Conservation (phyloP, 2,888 invertebrate genomes). For the Anaspis maculata region DNA sequence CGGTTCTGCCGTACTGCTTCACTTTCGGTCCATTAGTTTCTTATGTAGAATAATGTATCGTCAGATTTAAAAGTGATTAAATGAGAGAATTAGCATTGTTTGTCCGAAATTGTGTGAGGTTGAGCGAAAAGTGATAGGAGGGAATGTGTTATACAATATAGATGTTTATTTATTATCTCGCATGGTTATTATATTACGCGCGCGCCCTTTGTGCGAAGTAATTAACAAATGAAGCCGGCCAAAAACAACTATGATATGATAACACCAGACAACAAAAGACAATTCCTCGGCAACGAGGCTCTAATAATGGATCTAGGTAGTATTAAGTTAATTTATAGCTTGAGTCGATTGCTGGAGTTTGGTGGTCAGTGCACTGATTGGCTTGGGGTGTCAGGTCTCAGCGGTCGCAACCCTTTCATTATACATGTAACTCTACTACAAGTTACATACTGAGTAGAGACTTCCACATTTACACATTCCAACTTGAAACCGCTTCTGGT, state of each 20-base stretch:
- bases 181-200: too few relatives aligned
- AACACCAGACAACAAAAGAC: too few relatives aligned
- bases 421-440: conserved; percentile 15
- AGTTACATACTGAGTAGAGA: conserved; percentile 8
- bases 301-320: conserved; percentile 26
- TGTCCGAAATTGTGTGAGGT: too few relatives aligned
- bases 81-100: too few relatives aligned
- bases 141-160: too few relatives aligned
- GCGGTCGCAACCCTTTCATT: conserved; percentile 19
- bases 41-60: too few relatives aligned
- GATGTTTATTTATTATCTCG: too few relatives aligned
- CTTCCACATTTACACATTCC: conserved; percentile 4
- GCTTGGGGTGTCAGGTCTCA: conserved; percentile 19
- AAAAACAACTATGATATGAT: conserved; percentile 23
- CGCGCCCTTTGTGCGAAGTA: conserved; percentile 12
- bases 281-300: conserved; percentile 7
- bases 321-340: conserved; percentile 29
- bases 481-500: conserved; percentile 7
- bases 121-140: too few relatives aligned
- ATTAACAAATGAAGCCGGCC: conserved; percentile 21
- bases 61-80: too few relatives aligned
- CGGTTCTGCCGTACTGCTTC: too few relatives aligned
- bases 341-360: conserved; percentile 27
- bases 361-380: conserved; percentile 23
- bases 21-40: too few relatives aligned